phyloP scores from a whole-genome alignment of 2,113 vertebrate species.

The Columbina picui region DNA sequence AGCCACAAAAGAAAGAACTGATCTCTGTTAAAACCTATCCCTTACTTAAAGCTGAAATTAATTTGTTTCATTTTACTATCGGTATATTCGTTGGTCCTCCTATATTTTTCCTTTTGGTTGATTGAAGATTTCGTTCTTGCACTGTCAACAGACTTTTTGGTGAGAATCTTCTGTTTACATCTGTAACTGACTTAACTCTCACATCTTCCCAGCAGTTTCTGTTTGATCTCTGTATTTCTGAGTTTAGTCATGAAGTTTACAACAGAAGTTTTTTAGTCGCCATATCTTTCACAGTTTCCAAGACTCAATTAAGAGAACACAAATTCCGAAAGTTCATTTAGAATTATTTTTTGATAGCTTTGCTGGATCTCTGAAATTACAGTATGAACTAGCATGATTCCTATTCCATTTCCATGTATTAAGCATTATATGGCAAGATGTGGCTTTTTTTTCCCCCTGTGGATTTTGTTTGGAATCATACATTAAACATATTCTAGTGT shows the following conservation, averaged over 20 bases:
- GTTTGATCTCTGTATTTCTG: conserved; percentile 43
- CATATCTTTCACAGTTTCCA: not conserved
- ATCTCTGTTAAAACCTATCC: not conserved
- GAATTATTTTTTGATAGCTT: not conserved
- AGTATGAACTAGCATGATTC: not conserved
- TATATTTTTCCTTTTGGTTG: conserved; percentile 1
- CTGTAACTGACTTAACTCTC: conserved; percentile 33
- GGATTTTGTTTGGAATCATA: not conserved
- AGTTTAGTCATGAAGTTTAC: conserved; percentile 31
- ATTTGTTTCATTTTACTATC: conserved; percentile 23
- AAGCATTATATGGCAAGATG: not conserved
- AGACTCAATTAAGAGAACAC: not conserved
- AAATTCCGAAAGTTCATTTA: not conserved
- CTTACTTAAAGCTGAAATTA: conserved; percentile 1
- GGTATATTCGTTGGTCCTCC: not conserved
- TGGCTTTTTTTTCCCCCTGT: not conserved
- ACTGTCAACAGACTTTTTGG: conserved; percentile 7
- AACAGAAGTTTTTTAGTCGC: not conserved
- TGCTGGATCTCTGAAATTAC: not conserved
- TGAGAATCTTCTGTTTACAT: conserved; percentile 15
- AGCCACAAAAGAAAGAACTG: not conserved
- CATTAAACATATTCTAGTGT: not conserved
- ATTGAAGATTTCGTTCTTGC: conserved; percentile 9
- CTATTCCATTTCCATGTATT: not conserved
- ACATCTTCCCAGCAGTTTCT: conserved; percentile 12